These are phyloP conservation scores for Zaprionus lachaisei DNA, from an alignment of 1,140 invertebrate species.

Conservation along the genomic window DNA sequence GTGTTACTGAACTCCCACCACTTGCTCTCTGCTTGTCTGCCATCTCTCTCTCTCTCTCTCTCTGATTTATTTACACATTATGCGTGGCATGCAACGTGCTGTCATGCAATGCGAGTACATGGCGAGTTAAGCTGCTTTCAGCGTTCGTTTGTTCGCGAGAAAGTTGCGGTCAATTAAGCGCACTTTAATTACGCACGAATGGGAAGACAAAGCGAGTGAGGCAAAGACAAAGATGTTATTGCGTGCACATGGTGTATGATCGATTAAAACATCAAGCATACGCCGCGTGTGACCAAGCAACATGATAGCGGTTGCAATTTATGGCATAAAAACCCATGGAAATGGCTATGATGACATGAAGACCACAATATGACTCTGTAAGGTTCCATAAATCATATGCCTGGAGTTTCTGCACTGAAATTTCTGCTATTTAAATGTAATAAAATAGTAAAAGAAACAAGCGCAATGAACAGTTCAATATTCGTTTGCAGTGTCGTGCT, in stretches of 20 bases:
- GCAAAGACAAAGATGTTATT: background rate
- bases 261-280: constrained; percentile 31
- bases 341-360: background rate
- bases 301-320: constrained; percentile 7
- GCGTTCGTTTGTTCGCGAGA: background rate
- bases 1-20: constrained; percentile 22
- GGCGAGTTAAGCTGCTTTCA: background rate
- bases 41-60: background rate
- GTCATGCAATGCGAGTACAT: background rate
- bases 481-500: background rate
- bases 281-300: constrained; percentile 17
- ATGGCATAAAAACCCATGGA: background rate
- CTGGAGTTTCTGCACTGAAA: background rate
- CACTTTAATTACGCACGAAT: constrained; percentile 28
- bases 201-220: background rate
- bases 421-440: background rate
- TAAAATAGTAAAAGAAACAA: background rate
- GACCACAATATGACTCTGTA: background rate
- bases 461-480: background rate
- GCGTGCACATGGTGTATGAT: constrained; percentile 20
- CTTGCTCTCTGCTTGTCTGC: background rate
- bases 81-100: constrained; percentile 11
- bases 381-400: background rate
- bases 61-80: constrained; percentile 42
- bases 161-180: constrained; percentile 39